Conservation (phyloP, 2,888 invertebrate species). For the Seira ritae region DNA sequence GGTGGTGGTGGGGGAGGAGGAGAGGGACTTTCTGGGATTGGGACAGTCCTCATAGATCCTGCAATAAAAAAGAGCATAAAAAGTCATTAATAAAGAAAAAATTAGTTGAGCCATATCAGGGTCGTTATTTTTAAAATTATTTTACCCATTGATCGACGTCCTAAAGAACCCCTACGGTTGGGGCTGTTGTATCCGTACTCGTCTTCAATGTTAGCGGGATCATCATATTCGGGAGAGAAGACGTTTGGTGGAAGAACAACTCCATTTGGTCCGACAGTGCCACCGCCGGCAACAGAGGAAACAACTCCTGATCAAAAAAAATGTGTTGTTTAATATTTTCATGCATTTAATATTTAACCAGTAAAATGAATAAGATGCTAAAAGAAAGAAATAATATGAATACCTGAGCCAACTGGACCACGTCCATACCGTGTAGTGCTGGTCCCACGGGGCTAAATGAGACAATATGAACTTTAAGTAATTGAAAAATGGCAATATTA, state of each 20-base stretch:
- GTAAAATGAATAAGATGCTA: neutral
- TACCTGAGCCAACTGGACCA: constrained; percentile 81
- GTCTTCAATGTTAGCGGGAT: constrained; percentile 94
- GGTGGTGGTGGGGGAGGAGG: constrained; percentile 84
- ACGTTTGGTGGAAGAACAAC: constrained; percentile 75
- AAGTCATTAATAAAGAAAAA: neutral
- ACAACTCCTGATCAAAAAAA: no score
- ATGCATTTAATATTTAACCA: no score
- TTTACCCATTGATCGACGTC: constrained; percentile 74
- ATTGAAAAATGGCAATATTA: no score
- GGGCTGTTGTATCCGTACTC: constrained; percentile 91
- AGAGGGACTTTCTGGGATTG: constrained; percentile 75
- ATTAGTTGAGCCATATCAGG: no score
- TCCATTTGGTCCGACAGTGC: constrained; percentile 72
- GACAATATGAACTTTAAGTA: no score
- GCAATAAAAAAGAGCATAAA: constrained; percentile 42
- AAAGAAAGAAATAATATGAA: no score
- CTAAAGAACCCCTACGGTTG: constrained; percentile 85
- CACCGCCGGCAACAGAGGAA: constrained; percentile 71
- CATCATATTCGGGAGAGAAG: constrained; percentile 89
- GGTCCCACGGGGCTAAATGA: constrained; percentile 74
- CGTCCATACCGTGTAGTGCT: constrained; percentile 82
- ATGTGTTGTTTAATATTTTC: no score
- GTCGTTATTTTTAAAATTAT: no score
- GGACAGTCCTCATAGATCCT: constrained; percentile 73